Percentiles rank a stretch among this genome's conserved stretches.
Evolutionary conservation across 2,888 invertebrate genomes (phyloP).

Genomic region (Lordiphosa fenestrarum): DNA sequence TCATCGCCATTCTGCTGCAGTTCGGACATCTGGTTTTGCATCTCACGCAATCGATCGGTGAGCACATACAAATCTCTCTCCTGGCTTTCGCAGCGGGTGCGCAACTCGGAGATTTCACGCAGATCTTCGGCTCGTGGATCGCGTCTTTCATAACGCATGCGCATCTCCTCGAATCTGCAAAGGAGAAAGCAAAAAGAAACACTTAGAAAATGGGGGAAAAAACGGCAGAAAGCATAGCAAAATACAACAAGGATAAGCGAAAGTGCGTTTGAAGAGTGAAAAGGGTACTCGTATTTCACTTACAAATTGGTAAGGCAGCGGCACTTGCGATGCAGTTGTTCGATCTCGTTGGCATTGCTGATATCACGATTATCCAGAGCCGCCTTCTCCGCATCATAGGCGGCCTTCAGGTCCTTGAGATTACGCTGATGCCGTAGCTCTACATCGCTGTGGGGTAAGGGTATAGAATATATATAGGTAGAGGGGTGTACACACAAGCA

Average conservation of each 20-base stretch:
- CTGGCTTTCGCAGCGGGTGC: constrained; percentile 82
- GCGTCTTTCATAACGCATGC: constrained; percentile 82
- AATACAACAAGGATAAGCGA: constrained; percentile 57
- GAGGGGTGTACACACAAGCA: constrained; percentile 1
- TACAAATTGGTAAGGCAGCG: constrained; percentile 83
- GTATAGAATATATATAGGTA: constrained; percentile 5
- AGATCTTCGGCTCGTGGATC: constrained; percentile 83
- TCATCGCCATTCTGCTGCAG: constrained; percentile 61
- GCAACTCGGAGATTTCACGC: constrained; percentile 82
- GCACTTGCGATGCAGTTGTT: constrained; percentile 82
- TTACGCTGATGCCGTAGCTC: constrained; percentile 80
- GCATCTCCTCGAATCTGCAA: constrained; percentile 82
- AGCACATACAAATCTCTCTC: constrained; percentile 82
- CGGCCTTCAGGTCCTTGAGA: constrained; percentile 79
- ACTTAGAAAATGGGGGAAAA: not conserved
- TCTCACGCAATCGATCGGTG: constrained; percentile 83
- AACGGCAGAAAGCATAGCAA: constrained; percentile 24
- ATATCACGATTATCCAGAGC: constrained; percentile 80
- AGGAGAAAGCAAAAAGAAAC: accelerated
- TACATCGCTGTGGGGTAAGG: constrained; percentile 79
- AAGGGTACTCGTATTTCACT: constrained; percentile 62
- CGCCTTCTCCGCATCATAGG: constrained; percentile 78
- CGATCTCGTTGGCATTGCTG: constrained; percentile 82
- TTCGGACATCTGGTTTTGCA: constrained; percentile 81
- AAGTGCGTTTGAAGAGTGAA: constrained; percentile 1